phyloP scores from a whole-genome alignment of 2,113 vertebrate genomes.

The Epinephelus fuscoguttatus region DNA sequence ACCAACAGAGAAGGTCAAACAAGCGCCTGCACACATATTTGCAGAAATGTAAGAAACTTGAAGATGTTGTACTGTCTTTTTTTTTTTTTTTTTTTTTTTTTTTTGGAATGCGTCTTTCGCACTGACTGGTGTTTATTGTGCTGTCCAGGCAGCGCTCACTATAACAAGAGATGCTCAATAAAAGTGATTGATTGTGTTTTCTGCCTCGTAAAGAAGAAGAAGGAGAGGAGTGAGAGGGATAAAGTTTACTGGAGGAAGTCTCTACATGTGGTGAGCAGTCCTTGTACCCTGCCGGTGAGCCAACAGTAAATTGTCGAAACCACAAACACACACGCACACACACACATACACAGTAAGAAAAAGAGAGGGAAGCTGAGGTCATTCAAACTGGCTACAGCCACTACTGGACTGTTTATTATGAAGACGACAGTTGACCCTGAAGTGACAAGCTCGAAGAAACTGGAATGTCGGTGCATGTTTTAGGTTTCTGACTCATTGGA shows the following conservation, averaged over 20 bases:
- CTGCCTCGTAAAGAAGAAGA: constrained; percentile 37
- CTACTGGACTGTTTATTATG: not conserved
- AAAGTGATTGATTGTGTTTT: constrained; percentile 49
- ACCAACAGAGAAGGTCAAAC: constrained; percentile 8
- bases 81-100: not conserved
- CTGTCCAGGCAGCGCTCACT: not conserved
- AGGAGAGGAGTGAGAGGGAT: constrained; percentile 2
- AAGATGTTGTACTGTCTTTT: not conserved
- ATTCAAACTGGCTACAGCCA: constrained; percentile 28
- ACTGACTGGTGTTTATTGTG: constrained; percentile 5
- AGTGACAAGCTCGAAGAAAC: not conserved
- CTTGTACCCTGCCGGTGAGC: constrained; percentile 27
- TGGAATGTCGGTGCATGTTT: not conserved
- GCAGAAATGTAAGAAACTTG: not conserved
- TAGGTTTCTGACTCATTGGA: not conserved
- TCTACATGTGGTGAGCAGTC: constrained; percentile 67
- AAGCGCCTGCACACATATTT: not conserved
- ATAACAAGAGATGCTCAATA: constrained; percentile 11
- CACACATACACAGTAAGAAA: constrained; percentile 7
- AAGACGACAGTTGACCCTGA: not conserved
- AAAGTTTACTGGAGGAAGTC: constrained; percentile 24
- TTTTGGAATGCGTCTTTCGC: not conserved
- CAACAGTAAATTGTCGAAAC: constrained; percentile 42
- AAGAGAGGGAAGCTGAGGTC: constrained; percentile 19
- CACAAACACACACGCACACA: constrained; percentile 47